Evolutionary conservation across 2,113 vertebrate genomes (phyloP).

Genomic region (Alethe castanea): DNA sequence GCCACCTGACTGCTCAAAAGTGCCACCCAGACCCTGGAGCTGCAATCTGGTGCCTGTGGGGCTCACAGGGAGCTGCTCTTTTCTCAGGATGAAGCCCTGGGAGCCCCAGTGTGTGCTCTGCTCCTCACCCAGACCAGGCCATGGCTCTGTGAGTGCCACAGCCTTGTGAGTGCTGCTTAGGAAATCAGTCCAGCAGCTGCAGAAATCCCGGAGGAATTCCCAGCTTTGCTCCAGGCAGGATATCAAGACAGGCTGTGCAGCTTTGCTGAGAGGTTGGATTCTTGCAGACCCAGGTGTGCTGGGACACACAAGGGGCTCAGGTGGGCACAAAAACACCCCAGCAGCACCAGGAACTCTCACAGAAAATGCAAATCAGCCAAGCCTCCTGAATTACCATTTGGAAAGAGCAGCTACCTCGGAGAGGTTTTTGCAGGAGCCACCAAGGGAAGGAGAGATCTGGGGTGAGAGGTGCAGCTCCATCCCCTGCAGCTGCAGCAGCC

Average conservation of each 20-base stretch:
- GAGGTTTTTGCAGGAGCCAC: not conserved
- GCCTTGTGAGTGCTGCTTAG: not conserved
- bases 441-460: not conserved
- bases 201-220: not conserved
- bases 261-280: not conserved
- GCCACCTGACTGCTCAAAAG: not conserved
- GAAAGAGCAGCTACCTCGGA: not conserved
- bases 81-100: not conserved
- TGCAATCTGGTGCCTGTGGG: not conserved
- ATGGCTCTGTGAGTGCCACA: not conserved
- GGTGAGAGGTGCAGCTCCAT: accelerated
- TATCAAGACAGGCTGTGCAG: not conserved
- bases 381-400: not conserved
- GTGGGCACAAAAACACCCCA: not conserved
- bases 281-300: not conserved
- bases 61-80: not conserved
- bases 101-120: not conserved
- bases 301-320: not conserved
- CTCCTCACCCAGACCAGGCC: not conserved
- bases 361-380: not conserved
- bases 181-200: not conserved
- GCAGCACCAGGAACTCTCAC: not conserved
- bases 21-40: not conserved
- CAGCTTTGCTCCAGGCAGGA: not conserved
- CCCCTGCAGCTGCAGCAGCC: not conserved